Conservation (phyloP, 1,140 invertebrate species). For the Stenopsyche tienmushanensis region DNA sequence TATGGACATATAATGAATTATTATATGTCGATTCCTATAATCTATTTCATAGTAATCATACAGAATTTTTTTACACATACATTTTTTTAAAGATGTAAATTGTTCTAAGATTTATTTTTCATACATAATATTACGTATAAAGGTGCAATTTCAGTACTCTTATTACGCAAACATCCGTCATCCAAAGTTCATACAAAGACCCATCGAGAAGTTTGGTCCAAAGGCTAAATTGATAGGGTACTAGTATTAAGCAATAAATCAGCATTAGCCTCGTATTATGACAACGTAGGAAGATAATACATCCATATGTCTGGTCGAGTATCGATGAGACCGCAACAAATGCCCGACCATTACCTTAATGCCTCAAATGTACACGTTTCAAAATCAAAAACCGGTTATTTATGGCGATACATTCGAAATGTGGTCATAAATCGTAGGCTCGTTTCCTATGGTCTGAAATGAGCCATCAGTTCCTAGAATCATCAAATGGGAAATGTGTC, state of each 20-base stretch:
- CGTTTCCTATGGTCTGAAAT: background rate
- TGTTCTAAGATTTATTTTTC: too few relatives aligned
- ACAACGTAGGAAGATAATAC: background rate
- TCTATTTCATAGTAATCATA: too few relatives aligned
- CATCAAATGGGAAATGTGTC: background rate
- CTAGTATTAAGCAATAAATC: slow-evolving; percentile 8
- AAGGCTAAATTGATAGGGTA: too few relatives aligned
- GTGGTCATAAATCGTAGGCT: background rate
- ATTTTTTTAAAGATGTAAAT: too few relatives aligned
- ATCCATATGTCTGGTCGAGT: background rate
- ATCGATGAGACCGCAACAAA: background rate
- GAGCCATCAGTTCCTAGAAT: background rate
- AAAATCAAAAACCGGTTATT: slow-evolving; percentile 11
- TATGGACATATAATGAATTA: too few relatives aligned
- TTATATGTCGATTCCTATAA: too few relatives aligned
- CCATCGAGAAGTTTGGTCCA: too few relatives aligned
- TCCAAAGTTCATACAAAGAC: too few relatives aligned
- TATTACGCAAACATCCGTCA: too few relatives aligned
- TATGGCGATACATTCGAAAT: background rate
- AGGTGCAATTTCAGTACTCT: too few relatives aligned
- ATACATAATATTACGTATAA: too few relatives aligned
- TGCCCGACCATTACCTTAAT: background rate
- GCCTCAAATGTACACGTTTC: slow-evolving; percentile 5
- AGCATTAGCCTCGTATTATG: slow-evolving; percentile 1
- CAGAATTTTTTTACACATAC: too few relatives aligned